Evolutionary conservation across 2,888 invertebrate species (phyloP).

Genomic region (Peribatodes rhomboidaria): DNA sequence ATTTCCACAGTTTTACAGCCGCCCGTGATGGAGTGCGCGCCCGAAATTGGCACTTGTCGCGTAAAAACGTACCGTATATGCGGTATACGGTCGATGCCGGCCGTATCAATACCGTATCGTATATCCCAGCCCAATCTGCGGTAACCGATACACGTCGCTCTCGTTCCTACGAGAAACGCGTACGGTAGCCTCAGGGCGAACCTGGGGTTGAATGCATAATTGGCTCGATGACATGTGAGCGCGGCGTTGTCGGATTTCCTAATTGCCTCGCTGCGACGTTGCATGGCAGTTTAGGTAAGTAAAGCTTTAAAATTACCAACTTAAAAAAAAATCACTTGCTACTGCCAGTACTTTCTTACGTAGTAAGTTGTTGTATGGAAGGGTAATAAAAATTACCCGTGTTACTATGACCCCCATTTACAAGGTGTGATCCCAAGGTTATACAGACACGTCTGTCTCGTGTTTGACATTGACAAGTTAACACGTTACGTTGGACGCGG

Average conservation of each 20-base stretch:
- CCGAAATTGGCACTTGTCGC: slow-evolving; percentile 5
- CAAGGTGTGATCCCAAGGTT: too few relatives aligned
- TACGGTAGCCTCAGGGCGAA: slow-evolving; percentile 14
- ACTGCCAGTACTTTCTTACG: too few relatives aligned
- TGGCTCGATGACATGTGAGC: slow-evolving; percentile 40
- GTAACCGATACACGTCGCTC: background rate
- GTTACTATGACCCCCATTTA: too few relatives aligned
- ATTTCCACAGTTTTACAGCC: slow-evolving; percentile 11
- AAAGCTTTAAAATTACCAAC: too few relatives aligned
- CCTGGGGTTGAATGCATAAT: slow-evolving; percentile 51
- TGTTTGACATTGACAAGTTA: background rate
- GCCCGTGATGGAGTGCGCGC: slow-evolving; percentile 5
- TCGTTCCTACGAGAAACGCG: slow-evolving; percentile 19
- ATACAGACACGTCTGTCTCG: background rate
- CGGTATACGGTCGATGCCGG: background rate
- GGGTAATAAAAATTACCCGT: too few relatives aligned
- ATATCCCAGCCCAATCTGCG: background rate
- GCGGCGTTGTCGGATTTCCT: slow-evolving; percentile 46
- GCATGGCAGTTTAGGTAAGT: background rate
- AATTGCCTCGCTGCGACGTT: slow-evolving; percentile 7
- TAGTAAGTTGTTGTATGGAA: too few relatives aligned
- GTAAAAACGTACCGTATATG: slow-evolving; percentile 1
- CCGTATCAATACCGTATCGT: slow-evolving; percentile 4
- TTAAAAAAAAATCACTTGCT: too few relatives aligned
- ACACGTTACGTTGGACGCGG: slow-evolving; percentile 6